Conservation (phyloP, 2,113 vertebrate species). For the Trinectes maculatus region DNA sequence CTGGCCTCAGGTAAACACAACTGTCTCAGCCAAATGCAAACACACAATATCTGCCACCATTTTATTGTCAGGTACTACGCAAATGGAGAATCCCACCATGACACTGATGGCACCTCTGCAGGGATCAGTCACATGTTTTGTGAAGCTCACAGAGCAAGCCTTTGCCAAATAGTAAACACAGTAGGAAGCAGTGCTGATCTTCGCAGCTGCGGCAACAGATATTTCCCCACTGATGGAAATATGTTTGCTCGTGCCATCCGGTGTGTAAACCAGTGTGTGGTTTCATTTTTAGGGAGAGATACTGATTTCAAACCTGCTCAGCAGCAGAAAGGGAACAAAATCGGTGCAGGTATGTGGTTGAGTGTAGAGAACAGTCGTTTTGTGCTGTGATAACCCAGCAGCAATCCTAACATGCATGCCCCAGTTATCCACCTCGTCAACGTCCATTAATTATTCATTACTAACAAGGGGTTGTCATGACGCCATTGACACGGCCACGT, state of each 20-base stretch:
- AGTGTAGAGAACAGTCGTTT: constrained; percentile 37
- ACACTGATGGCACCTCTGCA: background rate
- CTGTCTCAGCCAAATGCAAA: constrained; percentile 11
- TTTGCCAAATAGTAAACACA: background rate
- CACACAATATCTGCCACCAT: background rate
- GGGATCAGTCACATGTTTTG: background rate
- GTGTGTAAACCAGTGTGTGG: constrained; percentile 70
- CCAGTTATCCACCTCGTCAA: constrained; percentile 27
- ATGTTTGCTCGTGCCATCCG: constrained; percentile 47
- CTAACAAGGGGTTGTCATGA: constrained; percentile 31
- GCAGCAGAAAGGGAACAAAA: constrained; percentile 56
- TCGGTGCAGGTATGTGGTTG: constrained; percentile 70
- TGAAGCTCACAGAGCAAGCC: background rate
- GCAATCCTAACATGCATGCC: constrained; percentile 68
- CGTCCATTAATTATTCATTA: constrained; percentile 26
- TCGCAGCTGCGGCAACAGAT: constrained; percentile 17
- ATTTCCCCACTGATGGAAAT: constrained; percentile 49
- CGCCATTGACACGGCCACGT: background rate
- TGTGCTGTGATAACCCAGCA: constrained; percentile 16
- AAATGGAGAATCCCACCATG: background rate
- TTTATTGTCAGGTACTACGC: background rate
- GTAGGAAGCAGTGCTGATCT: background rate
- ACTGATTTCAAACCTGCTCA: constrained; percentile 73
- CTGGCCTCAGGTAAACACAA: constrained; percentile 90
- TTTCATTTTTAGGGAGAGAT: constrained; percentile 76